Evolutionary conservation across 1,140 invertebrate species (phyloP).

Genomic region (Tyrophagus putrescentiae): DNA sequence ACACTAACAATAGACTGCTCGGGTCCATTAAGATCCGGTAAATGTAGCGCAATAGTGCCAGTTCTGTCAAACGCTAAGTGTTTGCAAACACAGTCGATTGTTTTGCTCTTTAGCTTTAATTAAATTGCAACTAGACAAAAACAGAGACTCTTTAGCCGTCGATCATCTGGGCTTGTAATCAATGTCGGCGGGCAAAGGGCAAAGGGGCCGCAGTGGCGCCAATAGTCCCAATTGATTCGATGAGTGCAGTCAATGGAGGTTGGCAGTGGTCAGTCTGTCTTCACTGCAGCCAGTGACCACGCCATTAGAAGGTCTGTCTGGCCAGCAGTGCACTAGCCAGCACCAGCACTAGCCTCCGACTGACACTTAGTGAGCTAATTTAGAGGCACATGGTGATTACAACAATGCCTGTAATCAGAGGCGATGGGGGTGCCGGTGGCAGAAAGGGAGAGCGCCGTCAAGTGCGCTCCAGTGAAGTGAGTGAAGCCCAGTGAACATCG

Average conservation of each 20-base stretch:
- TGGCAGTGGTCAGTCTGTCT: background rate
- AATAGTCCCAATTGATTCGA: background rate
- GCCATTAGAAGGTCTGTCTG: background rate
- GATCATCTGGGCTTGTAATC: background rate
- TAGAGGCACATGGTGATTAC: slow-evolving; percentile 12
- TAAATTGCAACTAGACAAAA: background rate
- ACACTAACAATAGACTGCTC: background rate
- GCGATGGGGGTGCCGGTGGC: slow-evolving; percentile 2
- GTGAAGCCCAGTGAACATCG: background rate
- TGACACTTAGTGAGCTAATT: slow-evolving; percentile 4
- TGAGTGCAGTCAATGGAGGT: background rate
- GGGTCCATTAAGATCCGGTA: background rate
- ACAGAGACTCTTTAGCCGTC: background rate
- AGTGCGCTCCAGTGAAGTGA: background rate
- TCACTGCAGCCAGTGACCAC: background rate
- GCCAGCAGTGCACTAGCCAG: no score
- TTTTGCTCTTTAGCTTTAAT: background rate
- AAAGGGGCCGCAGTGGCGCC: slow-evolving; percentile 3
- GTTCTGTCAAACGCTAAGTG: no score
- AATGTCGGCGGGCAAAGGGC: no score
- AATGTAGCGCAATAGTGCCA: background rate
- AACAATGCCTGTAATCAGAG: slow-evolving; percentile 3
- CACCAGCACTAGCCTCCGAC: background rate
- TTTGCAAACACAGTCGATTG: background rate
- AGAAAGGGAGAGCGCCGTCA: background rate